A percentile compares a stretch with the other conserved stretches of the same genome.
Evolutionary conservation across 1,140 invertebrate species (phyloP).

Genomic region (Zaprionus gabonicus): DNA sequence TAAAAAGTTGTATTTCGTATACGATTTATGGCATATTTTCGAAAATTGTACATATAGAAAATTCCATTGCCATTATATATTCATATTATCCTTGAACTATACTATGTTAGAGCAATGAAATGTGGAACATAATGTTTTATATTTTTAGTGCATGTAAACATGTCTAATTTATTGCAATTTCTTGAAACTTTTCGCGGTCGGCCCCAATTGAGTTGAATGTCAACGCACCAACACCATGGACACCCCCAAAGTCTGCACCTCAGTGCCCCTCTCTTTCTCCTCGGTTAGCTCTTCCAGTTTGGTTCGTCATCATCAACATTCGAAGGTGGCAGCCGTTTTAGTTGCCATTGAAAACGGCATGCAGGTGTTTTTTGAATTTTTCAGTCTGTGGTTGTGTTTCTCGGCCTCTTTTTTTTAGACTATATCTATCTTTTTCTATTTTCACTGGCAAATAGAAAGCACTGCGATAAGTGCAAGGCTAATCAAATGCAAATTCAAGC

Average conservation of each 20-base stretch:
- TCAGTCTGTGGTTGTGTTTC: not conserved
- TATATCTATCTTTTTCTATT: not conserved
- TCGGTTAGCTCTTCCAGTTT: conserved; percentile 7
- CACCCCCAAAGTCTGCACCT: conserved; percentile 41
- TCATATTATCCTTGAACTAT: conserved; percentile 70
- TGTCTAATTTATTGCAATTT: conserved; percentile 72
- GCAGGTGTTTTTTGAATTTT: conserved; percentile 57
- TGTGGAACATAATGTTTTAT: not conserved
- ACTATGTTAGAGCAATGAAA: conserved; percentile 17
- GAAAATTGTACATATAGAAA: conserved; percentile 34
- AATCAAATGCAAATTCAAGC: conserved; percentile 24
- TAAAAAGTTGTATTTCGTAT: not conserved
- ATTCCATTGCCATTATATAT: conserved; percentile 28
- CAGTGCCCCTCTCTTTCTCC: not conserved
- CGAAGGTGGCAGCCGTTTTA: conserved; percentile 53
- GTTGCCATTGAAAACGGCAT: conserved; percentile 72
- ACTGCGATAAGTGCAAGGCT: conserved; percentile 14
- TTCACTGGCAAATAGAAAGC: conserved; percentile 56
- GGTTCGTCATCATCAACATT: conserved; percentile 15
- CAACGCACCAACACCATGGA: conserved; percentile 46
- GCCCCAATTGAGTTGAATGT: conserved; percentile 61
- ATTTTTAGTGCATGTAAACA: conserved; percentile 35
- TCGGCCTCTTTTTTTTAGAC: not conserved
- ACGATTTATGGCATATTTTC: conserved; percentile 32
- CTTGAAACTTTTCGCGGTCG: conserved; percentile 48